Conservation (phyloP, 2,888 invertebrate species). For the Hecatera dysodea region DNA sequence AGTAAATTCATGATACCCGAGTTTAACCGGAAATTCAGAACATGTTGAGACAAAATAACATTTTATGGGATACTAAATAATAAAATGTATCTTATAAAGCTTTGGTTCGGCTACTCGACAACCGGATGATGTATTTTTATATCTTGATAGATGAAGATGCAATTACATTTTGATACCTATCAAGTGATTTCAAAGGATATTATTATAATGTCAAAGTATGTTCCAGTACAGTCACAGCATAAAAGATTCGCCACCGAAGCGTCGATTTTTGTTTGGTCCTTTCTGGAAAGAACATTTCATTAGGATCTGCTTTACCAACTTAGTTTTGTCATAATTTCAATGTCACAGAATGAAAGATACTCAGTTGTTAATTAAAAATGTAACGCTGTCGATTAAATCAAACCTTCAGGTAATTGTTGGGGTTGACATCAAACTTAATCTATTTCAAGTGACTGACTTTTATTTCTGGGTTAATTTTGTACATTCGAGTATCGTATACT, state of each 20-base stretch:
- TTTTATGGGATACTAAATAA: constrained; percentile 37
- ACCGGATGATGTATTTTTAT: constrained; percentile 28
- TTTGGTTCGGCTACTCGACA: constrained; percentile 21
- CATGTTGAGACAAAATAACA: constrained; percentile 51
- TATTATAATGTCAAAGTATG: constrained; percentile 14
- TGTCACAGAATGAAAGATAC: background rate
- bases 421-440: no score
- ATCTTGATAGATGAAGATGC: constrained; percentile 23
- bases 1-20: constrained; percentile 50
- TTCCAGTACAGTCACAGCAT: background rate
- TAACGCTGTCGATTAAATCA: background rate
- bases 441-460: no score
- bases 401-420: no score
- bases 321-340: background rate
- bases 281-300: background rate
- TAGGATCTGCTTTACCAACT: background rate
- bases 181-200: constrained; percentile 23
- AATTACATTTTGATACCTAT: constrained; percentile 19
- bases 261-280: background rate
- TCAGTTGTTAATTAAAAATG: background rate
- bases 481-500: no score
- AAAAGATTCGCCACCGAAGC: background rate
- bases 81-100: constrained; percentile 35
- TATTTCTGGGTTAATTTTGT: no score
- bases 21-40: constrained; percentile 45